phyloP scores from a whole-genome alignment of 2,113 vertebrate species.

The Prinia subflava region DNA sequence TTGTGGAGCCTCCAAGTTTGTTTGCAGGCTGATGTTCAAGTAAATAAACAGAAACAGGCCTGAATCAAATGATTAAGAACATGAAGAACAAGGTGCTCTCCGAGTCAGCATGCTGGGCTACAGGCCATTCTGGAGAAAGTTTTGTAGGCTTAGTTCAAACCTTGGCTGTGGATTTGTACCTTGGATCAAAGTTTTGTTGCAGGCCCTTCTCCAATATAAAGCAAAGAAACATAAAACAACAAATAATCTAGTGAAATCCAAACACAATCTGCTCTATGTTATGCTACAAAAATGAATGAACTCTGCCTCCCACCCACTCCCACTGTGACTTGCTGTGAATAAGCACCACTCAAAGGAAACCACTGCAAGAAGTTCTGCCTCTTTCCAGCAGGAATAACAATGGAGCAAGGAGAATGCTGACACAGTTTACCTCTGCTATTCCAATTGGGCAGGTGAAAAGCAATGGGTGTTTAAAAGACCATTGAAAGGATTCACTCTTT shows the following conservation, averaged over 20 bases:
- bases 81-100: background rate
- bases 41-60: conserved; percentile 29
- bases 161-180: conserved; percentile 55
- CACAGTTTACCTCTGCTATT: background rate
- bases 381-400: conserved; percentile 18
- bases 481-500: background rate
- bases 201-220: conserved; percentile 59
- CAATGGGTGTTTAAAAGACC: background rate
- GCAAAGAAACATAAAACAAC: conserved; percentile 48
- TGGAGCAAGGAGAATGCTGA: background rate
- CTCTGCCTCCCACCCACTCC: conserved; percentile 62
- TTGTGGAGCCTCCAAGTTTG: background rate
- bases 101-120: background rate
- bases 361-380: background rate
- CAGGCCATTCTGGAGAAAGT: background rate
- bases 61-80: background rate
- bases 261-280: conserved; percentile 51
- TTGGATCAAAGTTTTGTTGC: conserved; percentile 54
- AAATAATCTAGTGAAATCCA: conserved; percentile 56
- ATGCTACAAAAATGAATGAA: conserved; percentile 60
- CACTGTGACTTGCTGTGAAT: conserved; percentile 57
- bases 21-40: background rate
- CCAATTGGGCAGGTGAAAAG: background rate
- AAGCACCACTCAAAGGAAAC: conserved; percentile 32
- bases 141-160: conserved; percentile 36